Conservation (phyloP, 2,888 invertebrate genomes). For the Apodemia zela region DNA sequence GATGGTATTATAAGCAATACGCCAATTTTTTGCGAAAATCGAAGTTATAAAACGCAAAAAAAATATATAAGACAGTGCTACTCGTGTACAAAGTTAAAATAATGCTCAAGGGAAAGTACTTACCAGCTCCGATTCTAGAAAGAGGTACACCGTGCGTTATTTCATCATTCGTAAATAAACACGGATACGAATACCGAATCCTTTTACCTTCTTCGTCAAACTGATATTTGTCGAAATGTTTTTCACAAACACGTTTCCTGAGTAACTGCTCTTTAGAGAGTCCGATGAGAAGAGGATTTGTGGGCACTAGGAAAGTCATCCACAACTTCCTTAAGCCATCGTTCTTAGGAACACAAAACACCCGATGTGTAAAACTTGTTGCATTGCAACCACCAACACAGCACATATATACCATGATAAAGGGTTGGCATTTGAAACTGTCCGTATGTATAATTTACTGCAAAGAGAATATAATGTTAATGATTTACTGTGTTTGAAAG, state of each 20-base stretch:
- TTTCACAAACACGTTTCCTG: not conserved
- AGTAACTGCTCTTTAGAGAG: constrained; percentile 26
- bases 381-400: constrained; percentile 10
- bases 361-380: constrained; percentile 28
- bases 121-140: no score
- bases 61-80: no score
- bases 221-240: constrained; percentile 32
- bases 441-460: no score
- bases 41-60: no score
- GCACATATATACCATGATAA: no score
- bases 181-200: constrained; percentile 27
- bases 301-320: constrained; percentile 30
- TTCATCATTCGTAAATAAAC: constrained; percentile 24
- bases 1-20: no score
- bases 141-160: constrained; percentile 24
- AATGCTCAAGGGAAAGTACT: constrained; percentile 3
- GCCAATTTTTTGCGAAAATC: no score
- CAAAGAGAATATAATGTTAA: no score
- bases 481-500: no score
- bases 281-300: constrained; percentile 26
- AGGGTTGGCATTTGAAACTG: no score
- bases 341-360: constrained; percentile 30
- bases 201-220: constrained; percentile 25
- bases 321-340: constrained; percentile 31
- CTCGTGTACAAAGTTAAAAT: no score